Base-by-base conservation (phyloP, 2,797 vertebrate species). In the Acanthiza pusilla region DNA sequence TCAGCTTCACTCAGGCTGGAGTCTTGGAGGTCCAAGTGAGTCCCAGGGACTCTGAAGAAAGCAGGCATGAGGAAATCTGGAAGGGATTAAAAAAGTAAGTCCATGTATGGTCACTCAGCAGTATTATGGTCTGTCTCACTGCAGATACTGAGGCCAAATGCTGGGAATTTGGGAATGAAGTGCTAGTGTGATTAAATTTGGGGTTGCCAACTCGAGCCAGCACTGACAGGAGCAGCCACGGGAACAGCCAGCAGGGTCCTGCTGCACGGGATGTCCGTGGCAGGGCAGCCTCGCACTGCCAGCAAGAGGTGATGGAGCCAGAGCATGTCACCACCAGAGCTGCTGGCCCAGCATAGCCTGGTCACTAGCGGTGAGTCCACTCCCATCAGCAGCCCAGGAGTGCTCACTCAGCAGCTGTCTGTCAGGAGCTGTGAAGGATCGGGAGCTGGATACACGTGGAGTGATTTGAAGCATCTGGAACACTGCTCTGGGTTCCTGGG, bases 21-120 rank as follows among this genome's bases (percentile, higher is more conserved):
- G 12, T 66, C 65, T 36, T 4, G 4, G 38, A 66, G 26, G 17
- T 57, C 34, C 0, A 0, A 32, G 16, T 21, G 42, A 21, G 12
- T 61, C 50, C 36, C 5, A 17, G 36, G 30, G 22, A 27, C 50
- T 60, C 40, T 60, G 63, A 79, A 92, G 63, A 83, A 86, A 83
- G 30, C 19, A 62, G 40, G 4, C 22, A 21, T 36, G 34, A 77
- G 48, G 60, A 89, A 72, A 80, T 19, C 18, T 26, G 17, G 8
- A 68, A 70, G 15, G 5, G 16, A 57, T 48, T 60, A 8, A 36
- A 54, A 34, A 22, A 32, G 22, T 10, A 34, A 55, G 6, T 22
- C 30, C 40, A 5, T 65, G 6, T 27, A 23, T 36, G 36, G 36
- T 48, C 68, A 91, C 8, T 32, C 25, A 68, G 25, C 42, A 29